Conservation (phyloP, 2,888 invertebrate species). For the Xestia rhomboidea region DNA sequence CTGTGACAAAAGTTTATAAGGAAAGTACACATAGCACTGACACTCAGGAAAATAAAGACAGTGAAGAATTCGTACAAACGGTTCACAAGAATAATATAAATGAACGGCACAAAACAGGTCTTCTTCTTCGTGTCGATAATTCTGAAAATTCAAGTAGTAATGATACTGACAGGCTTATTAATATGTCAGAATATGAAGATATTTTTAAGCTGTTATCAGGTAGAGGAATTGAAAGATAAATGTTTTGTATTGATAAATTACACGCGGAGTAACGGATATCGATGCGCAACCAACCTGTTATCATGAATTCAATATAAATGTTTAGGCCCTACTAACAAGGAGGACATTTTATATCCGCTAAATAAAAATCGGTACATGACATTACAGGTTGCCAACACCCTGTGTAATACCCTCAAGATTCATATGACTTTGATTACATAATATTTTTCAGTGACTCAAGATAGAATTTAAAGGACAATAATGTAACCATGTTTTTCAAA, state of each 20-base stretch:
- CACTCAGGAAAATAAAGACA: neutral
- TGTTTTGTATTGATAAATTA: neutral
- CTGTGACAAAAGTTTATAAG: neutral
- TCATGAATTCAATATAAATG: neutral
- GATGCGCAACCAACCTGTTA: neutral
- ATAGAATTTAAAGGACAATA: neutral
- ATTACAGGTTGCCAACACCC: neutral
- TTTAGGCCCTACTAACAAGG: neutral
- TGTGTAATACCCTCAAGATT: neutral
- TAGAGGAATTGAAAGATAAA: neutral
- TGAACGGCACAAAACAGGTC: neutral
- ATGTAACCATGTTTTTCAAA: neutral
- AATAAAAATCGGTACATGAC: neutral
- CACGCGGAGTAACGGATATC: neutral
- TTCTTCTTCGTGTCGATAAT: no score
- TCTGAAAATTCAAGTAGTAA: constrained; percentile 1
- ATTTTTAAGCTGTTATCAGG: constrained; percentile 25
- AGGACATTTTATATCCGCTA: neutral
- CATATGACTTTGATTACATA: neutral
- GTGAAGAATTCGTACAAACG: neutral
- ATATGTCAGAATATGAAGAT: constrained; percentile 30
- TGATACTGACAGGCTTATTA: constrained; percentile 19
- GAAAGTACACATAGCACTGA: neutral
- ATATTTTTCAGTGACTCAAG: neutral
- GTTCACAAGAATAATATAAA: neutral